These are phyloP conservation scores for Psix sp. DNA, from an alignment of 1,140 invertebrate genomes.

Conservation along the genomic window DNA sequence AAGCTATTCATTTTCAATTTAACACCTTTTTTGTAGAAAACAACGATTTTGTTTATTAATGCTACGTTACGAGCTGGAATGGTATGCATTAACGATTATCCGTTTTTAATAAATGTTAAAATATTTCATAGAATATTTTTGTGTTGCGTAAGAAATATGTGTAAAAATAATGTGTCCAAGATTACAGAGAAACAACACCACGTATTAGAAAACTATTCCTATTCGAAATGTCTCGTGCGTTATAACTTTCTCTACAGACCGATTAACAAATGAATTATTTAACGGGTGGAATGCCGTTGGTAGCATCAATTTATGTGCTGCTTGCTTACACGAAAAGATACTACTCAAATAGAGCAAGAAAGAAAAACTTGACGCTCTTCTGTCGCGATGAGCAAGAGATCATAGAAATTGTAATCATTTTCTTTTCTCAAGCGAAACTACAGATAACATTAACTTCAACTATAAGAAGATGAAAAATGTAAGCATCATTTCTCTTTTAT, in stretches of 20 bases:
- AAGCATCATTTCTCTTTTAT: too few species aligned
- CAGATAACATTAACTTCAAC: too few species aligned
- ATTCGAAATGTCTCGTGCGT: conserved; percentile 45
- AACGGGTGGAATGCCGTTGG: conserved; percentile 48
- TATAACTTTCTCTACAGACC: conserved; percentile 61
- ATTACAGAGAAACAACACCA: conserved; percentile 44
- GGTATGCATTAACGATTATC: too few species aligned
- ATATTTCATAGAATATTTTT: too few species aligned
- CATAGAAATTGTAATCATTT: conserved; percentile 26
- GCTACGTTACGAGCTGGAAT: too few species aligned
- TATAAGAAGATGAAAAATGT: too few species aligned
- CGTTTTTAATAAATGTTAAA: too few species aligned
- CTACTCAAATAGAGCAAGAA: conserved; percentile 38
- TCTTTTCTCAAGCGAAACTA: too few species aligned
- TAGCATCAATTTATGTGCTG: conserved; percentile 34
- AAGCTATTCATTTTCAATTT: too few species aligned
- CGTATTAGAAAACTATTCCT: conserved; percentile 59
- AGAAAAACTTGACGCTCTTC: conserved; percentile 25
- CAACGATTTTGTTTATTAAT: too few species aligned
- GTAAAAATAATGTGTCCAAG: conserved; percentile 24
- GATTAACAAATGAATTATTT: conserved; percentile 68
- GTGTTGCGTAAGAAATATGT: too few species aligned
- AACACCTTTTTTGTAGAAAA: too few species aligned
- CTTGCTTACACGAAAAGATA: conserved; percentile 41
- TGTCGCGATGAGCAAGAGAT: conserved; percentile 30